These are phyloP conservation scores for Holothuria glaberrima DNA, from an alignment of 35 echinoderm and acorn worm genomes.

Conservation along the genomic window DNA sequence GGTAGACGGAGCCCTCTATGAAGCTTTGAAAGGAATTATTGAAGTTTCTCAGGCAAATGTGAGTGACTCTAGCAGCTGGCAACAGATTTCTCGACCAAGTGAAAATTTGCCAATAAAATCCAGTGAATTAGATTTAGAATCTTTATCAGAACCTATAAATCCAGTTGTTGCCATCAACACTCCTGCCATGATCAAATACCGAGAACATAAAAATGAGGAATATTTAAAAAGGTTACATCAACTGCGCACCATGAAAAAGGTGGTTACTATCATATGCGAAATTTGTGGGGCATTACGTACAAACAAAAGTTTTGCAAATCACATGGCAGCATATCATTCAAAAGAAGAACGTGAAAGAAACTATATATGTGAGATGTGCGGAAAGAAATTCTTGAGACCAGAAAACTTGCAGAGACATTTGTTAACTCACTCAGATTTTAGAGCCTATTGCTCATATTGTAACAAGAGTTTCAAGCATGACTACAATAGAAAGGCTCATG, in stretches of 20 bases:
- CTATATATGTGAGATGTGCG: slow-evolving; percentile 9
- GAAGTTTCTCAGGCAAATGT: slow-evolving; percentile 1
- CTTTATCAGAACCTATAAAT: not conserved
- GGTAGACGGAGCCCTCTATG: slow-evolving; percentile 38
- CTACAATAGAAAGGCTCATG: not conserved
- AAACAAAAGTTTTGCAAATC: not conserved
- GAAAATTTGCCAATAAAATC: not conserved
- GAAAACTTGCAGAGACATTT: slow-evolving; percentile 10
- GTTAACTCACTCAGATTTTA: not conserved
- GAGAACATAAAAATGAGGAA: slow-evolving; percentile 3
- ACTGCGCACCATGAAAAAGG: no score
- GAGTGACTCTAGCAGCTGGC: not conserved
- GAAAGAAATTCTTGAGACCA: slow-evolving; percentile 1
- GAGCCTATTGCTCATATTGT: not conserved
- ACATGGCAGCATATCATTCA: not conserved
- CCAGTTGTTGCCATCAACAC: slow-evolving; percentile 38
- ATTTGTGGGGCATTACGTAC: slow-evolving; percentile 1
- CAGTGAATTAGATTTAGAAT: not conserved
- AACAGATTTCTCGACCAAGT: not conserved
- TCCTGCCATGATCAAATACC: slow-evolving; percentile 44
- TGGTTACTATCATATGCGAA: slow-evolving; percentile 29
- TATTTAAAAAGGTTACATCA: slow-evolving; percentile 30
- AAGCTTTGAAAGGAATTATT: slow-evolving; percentile 45
- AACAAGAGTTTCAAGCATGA: slow-evolving; percentile 18
- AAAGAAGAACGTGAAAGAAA: slow-evolving; percentile 34